phyloP scores from a whole-genome alignment of 2,113 vertebrate genomes.

The Echinops telfairi region DNA sequence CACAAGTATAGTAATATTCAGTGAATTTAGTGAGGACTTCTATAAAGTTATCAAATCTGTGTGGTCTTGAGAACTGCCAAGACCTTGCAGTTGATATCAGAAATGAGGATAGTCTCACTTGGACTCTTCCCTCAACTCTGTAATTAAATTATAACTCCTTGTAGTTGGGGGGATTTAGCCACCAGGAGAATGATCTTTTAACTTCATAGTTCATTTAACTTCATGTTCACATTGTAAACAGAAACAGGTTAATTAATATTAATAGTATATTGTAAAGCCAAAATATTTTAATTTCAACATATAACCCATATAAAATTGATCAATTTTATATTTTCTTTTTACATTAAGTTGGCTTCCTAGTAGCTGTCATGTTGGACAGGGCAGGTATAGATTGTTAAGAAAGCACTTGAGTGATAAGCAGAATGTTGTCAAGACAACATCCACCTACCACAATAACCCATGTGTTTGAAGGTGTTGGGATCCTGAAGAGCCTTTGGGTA shows the following conservation, averaged over 20 bases:
- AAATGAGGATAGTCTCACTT: neutral
- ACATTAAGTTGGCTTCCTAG: neutral
- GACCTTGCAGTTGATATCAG: neutral
- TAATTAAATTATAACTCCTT: neutral
- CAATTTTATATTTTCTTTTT: neutral
- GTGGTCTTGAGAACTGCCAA: too few species aligned
- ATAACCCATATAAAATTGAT: neutral
- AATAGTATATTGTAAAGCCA: neutral
- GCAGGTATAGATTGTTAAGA: neutral
- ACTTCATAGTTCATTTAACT: neutral
- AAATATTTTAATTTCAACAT: neutral
- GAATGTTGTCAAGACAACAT: neutral
- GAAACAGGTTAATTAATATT: neutral
- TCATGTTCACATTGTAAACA: neutral
- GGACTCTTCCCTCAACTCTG: neutral
- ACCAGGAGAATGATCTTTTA: neutral
- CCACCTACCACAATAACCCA: neutral
- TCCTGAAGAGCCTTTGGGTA: neutral
- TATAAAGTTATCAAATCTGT: too few species aligned
- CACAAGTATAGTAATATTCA: too few species aligned
- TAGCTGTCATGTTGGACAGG: neutral
- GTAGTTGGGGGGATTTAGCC: neutral
- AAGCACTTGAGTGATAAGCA: too few species aligned
- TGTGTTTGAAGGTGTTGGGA: neutral
- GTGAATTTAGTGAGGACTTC: too few species aligned